Conservation (phyloP, 2,888 invertebrate genomes). For the Drosophila bunnanda region DNA sequence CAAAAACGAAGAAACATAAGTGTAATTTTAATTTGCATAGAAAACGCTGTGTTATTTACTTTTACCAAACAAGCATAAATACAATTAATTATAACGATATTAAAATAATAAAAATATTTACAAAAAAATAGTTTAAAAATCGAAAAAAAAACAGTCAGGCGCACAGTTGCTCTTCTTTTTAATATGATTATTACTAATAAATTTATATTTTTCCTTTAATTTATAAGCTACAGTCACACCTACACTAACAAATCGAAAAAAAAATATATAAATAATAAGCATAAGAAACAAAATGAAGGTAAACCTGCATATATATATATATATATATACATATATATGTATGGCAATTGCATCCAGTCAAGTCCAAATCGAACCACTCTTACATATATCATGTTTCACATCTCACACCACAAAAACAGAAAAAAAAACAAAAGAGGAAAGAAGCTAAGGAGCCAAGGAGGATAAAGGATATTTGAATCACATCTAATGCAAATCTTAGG, state of each 20-base stretch:
- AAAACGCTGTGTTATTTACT: slow-evolving; percentile 76
- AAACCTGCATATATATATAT: slow-evolving; percentile 9
- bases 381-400: slow-evolving; percentile 75
- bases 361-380: slow-evolving; percentile 59
- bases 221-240: slow-evolving; percentile 22
- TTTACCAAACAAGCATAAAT: slow-evolving; percentile 67
- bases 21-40: slow-evolving; percentile 65
- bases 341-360: slow-evolving; percentile 34
- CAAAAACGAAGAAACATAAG: slow-evolving; percentile 14
- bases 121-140: slow-evolving; percentile 20
- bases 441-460: slow-evolving; percentile 1
- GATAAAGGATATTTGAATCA: slow-evolving; percentile 18
- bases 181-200: slow-evolving; percentile 11
- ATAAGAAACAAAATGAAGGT: slow-evolving; percentile 7
- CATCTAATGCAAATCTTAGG: slow-evolving; percentile 70
- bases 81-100: slow-evolving; percentile 38
- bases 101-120: slow-evolving; percentile 17
- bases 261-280: neutral
- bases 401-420: slow-evolving; percentile 47
- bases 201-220: slow-evolving; percentile 20
- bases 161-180: slow-evolving; percentile 64
- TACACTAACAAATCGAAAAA: slow-evolving; percentile 12
- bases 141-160: slow-evolving; percentile 46
- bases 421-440: slow-evolving; percentile 4
- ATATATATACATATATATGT: slow-evolving; percentile 21